Evolutionary conservation across 2,797 vertebrate genomes (phyloP).

Genomic region (Enteromius viviparus): DNA sequence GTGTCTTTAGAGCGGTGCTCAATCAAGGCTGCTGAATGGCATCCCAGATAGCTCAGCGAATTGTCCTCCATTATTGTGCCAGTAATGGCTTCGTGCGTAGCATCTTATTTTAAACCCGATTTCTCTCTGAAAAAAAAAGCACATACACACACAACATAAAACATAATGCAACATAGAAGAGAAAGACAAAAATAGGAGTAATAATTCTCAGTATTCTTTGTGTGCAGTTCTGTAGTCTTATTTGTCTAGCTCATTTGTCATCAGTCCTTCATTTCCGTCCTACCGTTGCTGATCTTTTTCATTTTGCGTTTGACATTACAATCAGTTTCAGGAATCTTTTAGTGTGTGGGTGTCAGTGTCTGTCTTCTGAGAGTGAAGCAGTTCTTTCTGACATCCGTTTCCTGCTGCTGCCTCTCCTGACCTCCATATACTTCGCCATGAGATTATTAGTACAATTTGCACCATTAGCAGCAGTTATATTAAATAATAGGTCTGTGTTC

Average conservation of each 20-base stretch:
- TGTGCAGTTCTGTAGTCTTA: slow-evolving; percentile 1
- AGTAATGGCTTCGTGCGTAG: slow-evolving; percentile 52
- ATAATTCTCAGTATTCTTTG: neutral
- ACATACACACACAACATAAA: slow-evolving; percentile 13
- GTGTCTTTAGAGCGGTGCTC: slow-evolving; percentile 51
- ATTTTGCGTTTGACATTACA: neutral
- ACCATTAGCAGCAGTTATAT: slow-evolving; percentile 41
- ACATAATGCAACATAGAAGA: slow-evolving; percentile 7
- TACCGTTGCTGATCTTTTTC: slow-evolving; percentile 1
- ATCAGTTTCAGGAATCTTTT: neutral
- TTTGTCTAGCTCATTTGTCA: slow-evolving; percentile 8
- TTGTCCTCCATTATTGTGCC: slow-evolving; percentile 49
- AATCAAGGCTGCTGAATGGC: slow-evolving; percentile 53
- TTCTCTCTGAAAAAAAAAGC: slow-evolving; percentile 18
- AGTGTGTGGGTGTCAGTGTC: slow-evolving; percentile 52
- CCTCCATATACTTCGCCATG: slow-evolving; percentile 55
- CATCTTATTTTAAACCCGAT: slow-evolving; percentile 46
- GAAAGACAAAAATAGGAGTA: neutral
- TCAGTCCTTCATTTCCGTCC: neutral
- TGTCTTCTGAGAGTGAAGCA: slow-evolving; percentile 73
- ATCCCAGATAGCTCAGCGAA: slow-evolving; percentile 49
- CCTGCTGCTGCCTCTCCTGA: slow-evolving; percentile 64
- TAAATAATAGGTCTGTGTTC: slow-evolving; percentile 44
- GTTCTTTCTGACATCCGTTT: slow-evolving; percentile 60
- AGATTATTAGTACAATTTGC: slow-evolving; percentile 45